phyloP scores from a whole-genome alignment of 2,888 invertebrate species.

The Melinopterus prodromus region DNA sequence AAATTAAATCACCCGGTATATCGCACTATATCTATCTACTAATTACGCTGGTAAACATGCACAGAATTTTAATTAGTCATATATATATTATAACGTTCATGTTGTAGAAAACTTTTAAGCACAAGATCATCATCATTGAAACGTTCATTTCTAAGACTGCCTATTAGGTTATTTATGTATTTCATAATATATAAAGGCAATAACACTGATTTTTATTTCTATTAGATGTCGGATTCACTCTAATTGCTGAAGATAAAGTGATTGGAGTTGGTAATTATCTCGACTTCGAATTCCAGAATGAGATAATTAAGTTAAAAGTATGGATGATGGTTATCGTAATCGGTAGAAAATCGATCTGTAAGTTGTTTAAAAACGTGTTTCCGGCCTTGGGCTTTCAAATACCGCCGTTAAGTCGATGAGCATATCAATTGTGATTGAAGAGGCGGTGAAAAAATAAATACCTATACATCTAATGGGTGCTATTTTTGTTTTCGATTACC shows the following conservation, averaged over 20 bases:
- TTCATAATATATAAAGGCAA: background rate
- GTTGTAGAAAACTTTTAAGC: too few relatives aligned
- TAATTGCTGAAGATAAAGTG: background rate
- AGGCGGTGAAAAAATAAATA: conserved; percentile 5
- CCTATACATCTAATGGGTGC: background rate
- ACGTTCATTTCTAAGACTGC: background rate
- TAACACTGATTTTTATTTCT: background rate
- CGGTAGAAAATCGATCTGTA: background rate
- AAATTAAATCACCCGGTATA: too few relatives aligned
- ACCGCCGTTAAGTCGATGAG: background rate
- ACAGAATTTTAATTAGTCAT: too few relatives aligned
- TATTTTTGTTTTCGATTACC: background rate
- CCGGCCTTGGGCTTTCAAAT: background rate
- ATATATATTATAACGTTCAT: too few relatives aligned
- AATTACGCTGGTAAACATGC: too few relatives aligned
- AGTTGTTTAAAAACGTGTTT: background rate
- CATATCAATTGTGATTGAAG: background rate
- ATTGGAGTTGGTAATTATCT: background rate
- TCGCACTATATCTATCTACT: too few relatives aligned
- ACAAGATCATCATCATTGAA: background rate
- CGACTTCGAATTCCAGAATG: background rate
- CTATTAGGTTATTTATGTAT: background rate
- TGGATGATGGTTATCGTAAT: background rate
- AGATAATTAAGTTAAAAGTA: background rate
- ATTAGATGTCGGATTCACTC: background rate